A percentile compares a stretch with the other conserved stretches of the same genome.
Conservation (phyloP, 2,888 invertebrate species). For the Pheosia gnoma region DNA sequence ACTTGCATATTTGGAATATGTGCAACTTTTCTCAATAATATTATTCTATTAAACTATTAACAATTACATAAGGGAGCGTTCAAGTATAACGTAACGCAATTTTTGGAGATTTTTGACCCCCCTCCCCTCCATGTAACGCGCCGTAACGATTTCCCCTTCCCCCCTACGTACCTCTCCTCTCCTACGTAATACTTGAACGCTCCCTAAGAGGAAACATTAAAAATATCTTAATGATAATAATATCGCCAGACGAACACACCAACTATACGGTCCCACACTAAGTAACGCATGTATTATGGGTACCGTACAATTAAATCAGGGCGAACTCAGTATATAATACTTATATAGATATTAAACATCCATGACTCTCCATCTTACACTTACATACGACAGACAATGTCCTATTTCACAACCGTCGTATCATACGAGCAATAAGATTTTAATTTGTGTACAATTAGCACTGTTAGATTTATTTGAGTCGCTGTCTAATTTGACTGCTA, state of each 20-base stretch:
- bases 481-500: neutral
- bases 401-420: conserved; percentile 30
- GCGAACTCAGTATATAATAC: too few relatives aligned
- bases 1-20: conserved; percentile 21
- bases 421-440: neutral
- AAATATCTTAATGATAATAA: neutral
- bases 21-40: conserved; percentile 18
- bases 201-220: conserved; percentile 3
- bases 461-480: neutral
- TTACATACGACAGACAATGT: conserved; percentile 11
- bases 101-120: too few relatives aligned
- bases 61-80: conserved; percentile 20
- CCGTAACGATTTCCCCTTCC: too few relatives aligned
- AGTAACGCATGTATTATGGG: too few relatives aligned
- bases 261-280: too few relatives aligned
- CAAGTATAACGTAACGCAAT: too few relatives aligned
- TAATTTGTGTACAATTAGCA: neutral
- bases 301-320: too few relatives aligned
- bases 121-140: too few relatives aligned
- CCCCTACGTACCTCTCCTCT: too few relatives aligned
- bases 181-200: too few relatives aligned
- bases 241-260: too few relatives aligned
- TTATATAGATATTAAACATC: too few relatives aligned
- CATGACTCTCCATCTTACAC: neutral
- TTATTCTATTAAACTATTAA: conserved; percentile 28